These are phyloP conservation scores for Cephus cinctus DNA, from an alignment of 1,140 invertebrate genomes.

Conservation along the genomic window DNA sequence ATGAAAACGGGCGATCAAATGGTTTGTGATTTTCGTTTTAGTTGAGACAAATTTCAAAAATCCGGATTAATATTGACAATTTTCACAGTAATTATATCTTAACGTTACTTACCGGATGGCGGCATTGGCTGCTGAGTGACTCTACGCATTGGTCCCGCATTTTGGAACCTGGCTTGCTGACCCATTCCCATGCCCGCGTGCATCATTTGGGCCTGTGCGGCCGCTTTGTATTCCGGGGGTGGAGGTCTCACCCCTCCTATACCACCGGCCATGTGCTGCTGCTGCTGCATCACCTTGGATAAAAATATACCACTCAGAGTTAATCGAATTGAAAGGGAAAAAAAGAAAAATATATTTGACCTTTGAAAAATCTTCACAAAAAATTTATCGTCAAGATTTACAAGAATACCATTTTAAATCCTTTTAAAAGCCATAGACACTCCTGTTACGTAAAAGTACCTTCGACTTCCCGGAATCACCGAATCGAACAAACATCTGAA, in stretches of 20 bases:
- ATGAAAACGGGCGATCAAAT: no score
- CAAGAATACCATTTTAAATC: no score
- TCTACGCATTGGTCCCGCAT: conserved; percentile 59
- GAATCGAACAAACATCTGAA: no score
- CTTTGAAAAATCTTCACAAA: neutral
- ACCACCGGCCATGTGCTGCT: conserved; percentile 54
- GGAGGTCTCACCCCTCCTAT: conserved; percentile 61
- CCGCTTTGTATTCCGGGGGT: conserved; percentile 74
- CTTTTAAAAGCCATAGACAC: no score
- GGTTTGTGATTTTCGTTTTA: no score
- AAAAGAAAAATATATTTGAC: neutral
- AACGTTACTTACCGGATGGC: conserved; percentile 60
- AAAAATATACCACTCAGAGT: no score
- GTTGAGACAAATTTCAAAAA: neutral
- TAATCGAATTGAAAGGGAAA: neutral
- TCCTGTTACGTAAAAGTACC: no score
- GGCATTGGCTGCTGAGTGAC: conserved; percentile 68
- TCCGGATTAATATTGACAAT: neutral
- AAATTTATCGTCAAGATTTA: neutral
- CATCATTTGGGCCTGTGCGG: conserved; percentile 63
- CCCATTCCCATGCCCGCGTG: conserved; percentile 55
- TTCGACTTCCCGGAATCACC: no score
- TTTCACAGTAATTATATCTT: neutral
- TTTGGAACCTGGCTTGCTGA: conserved; percentile 54
- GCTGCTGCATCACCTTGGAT: conserved; percentile 52